Evolutionary conservation across 2,888 invertebrate genomes (phyloP), one percentile per base, ranked within the genome.

Genomic region (Heteropelma amictum): DNA sequence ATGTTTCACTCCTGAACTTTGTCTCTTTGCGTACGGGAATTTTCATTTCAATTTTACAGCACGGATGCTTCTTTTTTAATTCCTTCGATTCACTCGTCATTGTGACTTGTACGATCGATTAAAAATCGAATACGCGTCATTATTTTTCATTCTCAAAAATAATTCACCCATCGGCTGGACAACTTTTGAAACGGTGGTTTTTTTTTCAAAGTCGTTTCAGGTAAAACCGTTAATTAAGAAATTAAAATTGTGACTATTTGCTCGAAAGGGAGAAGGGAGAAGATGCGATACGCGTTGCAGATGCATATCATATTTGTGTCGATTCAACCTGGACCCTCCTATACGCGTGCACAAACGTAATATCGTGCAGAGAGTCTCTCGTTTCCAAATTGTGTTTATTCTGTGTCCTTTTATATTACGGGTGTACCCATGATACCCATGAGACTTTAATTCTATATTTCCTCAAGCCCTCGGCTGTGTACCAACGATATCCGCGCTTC

Each of bases 331-430:
- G 30, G 38, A 64, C 26, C 21, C 47, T 3, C 14, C 4, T 26
- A 33, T 5, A 14, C 8, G 42, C 28, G 5, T 45, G 14, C 17
- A 23, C 3, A 51, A 23, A 49, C 6, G 26, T 10, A 23, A 38
- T 33, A 38, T 49, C 21, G 38, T 38, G n/a, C n/a, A 33, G 42
- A 17, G 26, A 42, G 26, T 38, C 47, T 58, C 12, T 40, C 61
- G 56, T 35, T 78, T 77, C 78, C 77, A 67, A 78, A 60, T n/a
- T 63, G 72, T 79, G 80, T 84, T 82, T 80, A 80, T 84, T 84
- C 83, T 84, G 83, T 85, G 84, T 83, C 78, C 84, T 81, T 83
- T 83, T 84, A 82, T 85, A 83, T 83, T 80, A 83, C 79, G 77
- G 72, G 42, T 58, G 77, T 81, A 79, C 85, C 81, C 84, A 69